Evolutionary conservation across 2,888 invertebrate species (phyloP).

Genomic region (Pyrrhia umbra): DNA sequence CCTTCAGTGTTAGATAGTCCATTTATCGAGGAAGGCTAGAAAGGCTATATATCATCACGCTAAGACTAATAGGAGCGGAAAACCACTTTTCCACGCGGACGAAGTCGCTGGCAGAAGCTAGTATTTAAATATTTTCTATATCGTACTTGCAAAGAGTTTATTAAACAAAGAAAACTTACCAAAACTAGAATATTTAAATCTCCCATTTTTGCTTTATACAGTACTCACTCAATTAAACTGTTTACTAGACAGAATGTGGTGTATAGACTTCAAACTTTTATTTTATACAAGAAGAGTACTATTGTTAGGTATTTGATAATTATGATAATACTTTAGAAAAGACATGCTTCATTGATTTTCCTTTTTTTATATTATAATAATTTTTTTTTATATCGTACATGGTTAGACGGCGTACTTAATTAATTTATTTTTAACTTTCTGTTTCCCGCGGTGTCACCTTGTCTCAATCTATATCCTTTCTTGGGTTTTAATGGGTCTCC

Average conservation of each 20-base stretch:
- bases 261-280: neutral
- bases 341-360: neutral
- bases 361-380: neutral
- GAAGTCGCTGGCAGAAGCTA: neutral
- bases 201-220: slow-evolving; percentile 29
- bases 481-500: too few relatives aligned
- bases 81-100: too few relatives aligned
- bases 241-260: slow-evolving; percentile 29
- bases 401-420: too few relatives aligned
- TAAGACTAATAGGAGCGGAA: too few relatives aligned
- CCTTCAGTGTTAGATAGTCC: too few relatives aligned
- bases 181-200: slow-evolving; percentile 30
- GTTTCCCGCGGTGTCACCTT: too few relatives aligned
- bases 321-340: slow-evolving; percentile 22
- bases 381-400: too few relatives aligned
- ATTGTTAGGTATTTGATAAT: slow-evolving; percentile 32
- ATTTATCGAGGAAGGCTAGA: too few relatives aligned
- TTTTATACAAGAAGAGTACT: slow-evolving; percentile 33
- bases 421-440: too few relatives aligned
- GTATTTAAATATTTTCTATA: neutral
- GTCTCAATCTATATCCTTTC: too few relatives aligned
- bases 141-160: neutral
- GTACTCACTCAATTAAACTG: neutral
- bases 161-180: slow-evolving; percentile 33
- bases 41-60: too few relatives aligned